Percentiles rank a stretch among this genome's conserved stretches.
These are phyloP conservation scores for Delia radicum DNA, from an alignment of 1,140 invertebrate species.

Conservation along the genomic window DNA sequence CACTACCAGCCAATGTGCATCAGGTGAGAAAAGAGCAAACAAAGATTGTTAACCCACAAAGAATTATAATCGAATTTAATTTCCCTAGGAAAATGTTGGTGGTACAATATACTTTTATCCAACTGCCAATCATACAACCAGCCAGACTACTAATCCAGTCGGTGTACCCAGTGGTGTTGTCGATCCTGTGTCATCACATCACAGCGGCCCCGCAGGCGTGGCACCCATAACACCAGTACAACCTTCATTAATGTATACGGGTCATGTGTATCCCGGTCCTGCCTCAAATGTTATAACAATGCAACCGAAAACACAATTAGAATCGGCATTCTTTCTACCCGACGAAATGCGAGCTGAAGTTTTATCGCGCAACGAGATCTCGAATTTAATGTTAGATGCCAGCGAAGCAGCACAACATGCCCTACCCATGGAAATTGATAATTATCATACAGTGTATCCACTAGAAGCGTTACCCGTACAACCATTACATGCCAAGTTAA, in stretches of 20 bases:
- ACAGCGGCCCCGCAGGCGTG: conserved; percentile 32
- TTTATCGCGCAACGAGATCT: conserved; percentile 70
- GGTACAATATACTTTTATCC: conserved; percentile 92
- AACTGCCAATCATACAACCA: conserved; percentile 56
- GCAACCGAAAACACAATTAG: conserved; percentile 58
- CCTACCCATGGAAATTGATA: conserved; percentile 82
- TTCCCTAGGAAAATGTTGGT: conserved; percentile 81
- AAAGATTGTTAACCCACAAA: neutral
- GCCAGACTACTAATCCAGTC: conserved; percentile 32
- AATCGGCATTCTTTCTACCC: conserved; percentile 71
- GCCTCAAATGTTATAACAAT: conserved; percentile 56
- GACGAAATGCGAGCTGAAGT: conserved; percentile 77
- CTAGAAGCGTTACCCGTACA: conserved; percentile 69
- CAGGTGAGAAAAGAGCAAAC: conserved; percentile 49
- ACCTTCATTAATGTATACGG: conserved; percentile 41
- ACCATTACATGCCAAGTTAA: conserved; percentile 68
- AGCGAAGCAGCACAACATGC: conserved; percentile 62
- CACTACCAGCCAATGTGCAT: conserved; percentile 58
- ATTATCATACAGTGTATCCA: conserved; percentile 85
- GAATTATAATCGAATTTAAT: neutral
- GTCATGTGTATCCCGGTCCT: conserved; percentile 54
- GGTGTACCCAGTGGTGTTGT: conserved; percentile 33
- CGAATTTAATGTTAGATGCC: conserved; percentile 66
- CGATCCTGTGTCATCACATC: conserved; percentile 43
- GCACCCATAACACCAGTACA: conserved; percentile 37